phyloP scores from a whole-genome alignment of 2,797 vertebrate genomes.

The Syngnathus acus region DNA sequence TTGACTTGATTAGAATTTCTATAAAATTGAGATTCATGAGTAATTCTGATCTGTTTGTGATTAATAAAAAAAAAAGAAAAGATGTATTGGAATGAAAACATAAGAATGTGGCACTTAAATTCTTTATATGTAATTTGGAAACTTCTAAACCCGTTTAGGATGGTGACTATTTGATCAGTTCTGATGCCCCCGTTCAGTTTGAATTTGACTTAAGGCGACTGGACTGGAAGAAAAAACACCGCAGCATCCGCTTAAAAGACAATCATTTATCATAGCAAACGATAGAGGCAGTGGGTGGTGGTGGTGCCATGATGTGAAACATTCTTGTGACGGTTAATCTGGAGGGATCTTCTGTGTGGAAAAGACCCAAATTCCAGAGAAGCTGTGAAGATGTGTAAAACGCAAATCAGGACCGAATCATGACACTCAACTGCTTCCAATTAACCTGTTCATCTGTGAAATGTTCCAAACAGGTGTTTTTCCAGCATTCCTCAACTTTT shows the following conservation, averaged over 20 bases:
- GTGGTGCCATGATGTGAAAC: slow-evolving; percentile 19
- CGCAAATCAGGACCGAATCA: too few species aligned
- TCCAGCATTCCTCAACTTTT: too few species aligned
- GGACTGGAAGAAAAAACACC: neutral
- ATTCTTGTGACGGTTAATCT: slow-evolving; percentile 20
- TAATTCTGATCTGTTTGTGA: neutral
- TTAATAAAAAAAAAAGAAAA: neutral
- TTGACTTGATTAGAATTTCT: neutral
- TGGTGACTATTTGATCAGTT: neutral
- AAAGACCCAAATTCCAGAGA: too few species aligned
- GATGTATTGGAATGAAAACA: neutral
- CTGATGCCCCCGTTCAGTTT: neutral
- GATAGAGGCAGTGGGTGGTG: neutral
- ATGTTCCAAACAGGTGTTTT: too few species aligned
- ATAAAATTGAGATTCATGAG: neutral
- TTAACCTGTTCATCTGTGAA: too few species aligned
- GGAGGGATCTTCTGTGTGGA: slow-evolving; percentile 9
- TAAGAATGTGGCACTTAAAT: neutral
- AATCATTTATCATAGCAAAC: neutral
- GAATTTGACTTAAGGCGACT: neutral
- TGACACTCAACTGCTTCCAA: too few species aligned
- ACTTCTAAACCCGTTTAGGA: neutral
- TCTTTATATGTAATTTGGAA: neutral
- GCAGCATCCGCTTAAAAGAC: slow-evolving; percentile 24
- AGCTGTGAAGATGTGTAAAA: too few species aligned